phyloP scores from a whole-genome alignment of 2,113 vertebrate species.

The Anarrhichthys ocellatus region DNA sequence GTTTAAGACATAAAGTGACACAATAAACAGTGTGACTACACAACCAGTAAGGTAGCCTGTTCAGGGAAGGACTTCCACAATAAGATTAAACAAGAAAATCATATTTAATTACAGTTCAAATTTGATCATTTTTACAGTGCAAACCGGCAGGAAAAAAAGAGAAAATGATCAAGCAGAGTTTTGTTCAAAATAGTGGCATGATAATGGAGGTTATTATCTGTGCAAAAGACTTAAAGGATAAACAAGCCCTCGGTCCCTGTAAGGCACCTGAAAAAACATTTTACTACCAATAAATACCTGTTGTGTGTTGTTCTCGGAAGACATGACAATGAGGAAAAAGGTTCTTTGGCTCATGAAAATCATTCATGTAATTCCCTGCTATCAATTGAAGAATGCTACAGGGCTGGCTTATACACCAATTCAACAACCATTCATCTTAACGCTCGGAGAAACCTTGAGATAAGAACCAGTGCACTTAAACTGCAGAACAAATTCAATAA shows the following conservation, averaged over 20 bases:
- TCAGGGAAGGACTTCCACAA: slow-evolving; percentile 14
- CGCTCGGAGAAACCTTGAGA: too few species aligned
- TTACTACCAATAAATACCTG: slow-evolving; percentile 51
- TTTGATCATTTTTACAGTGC: slow-evolving; percentile 57
- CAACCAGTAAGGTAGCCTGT: not conserved
- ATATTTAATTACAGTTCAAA: slow-evolving; percentile 62
- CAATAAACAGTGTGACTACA: not conserved
- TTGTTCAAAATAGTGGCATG: slow-evolving; percentile 45
- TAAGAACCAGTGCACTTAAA: too few species aligned
- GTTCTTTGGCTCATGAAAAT: slow-evolving; percentile 62
- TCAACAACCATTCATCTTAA: slow-evolving; percentile 34
- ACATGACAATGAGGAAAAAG: slow-evolving; percentile 36
- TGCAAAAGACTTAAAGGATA: slow-evolving; percentile 29
- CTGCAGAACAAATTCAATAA: slow-evolving; percentile 39
- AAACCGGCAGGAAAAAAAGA: slow-evolving; percentile 38
- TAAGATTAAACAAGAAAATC: slow-evolving; percentile 37
- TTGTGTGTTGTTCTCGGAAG: slow-evolving; percentile 45
- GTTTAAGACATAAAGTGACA: not conserved
- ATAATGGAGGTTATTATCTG: slow-evolving; percentile 18
- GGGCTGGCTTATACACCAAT: slow-evolving; percentile 13
- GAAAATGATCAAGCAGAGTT: not conserved
- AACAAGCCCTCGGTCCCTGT: slow-evolving; percentile 38
- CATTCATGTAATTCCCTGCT: slow-evolving; percentile 37
- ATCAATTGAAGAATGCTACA: slow-evolving; percentile 19
- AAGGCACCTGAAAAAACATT: slow-evolving; percentile 68